Base-by-base conservation (phyloP, 2,888 invertebrate species). In the Heliconius sara region DNA sequence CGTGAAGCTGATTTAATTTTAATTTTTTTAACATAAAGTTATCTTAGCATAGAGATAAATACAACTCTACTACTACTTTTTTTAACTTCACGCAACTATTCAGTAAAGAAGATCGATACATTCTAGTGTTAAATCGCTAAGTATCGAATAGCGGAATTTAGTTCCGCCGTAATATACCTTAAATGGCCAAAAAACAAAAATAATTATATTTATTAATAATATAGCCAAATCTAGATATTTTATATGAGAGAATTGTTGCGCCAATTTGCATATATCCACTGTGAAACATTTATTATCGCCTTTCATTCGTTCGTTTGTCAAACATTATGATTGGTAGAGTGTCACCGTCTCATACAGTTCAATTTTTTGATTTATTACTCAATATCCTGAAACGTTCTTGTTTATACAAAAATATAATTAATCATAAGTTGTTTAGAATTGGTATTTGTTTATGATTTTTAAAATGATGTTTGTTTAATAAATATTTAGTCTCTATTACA, bases 281-380 rank as follows among this genome's bases (percentile, higher is more conserved):
- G 86, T 88, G 85, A 85, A 88, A 86, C 86, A 87, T 87, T 86
- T 81, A 86, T 86, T 87, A 88, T 87, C 86, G 85, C 86, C 86
- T 88, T 87, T 85, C 83, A 82, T 84, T 84, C 81, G 83, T 83
- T 83, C 83, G 81, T 65, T 85, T 83, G 83, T 82, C 82, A 85
- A 85, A 86, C 86, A 86, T 88, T 87, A 85, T 83, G 83, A 85
- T 85, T 85, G 75, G 75, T 79, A 63, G 68, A 80, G 79, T 82
- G 85, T 85, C 82, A 68, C 34, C 68, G 70, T 70, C 78, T 66
- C 76, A 73, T 74, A 68, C 70, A 72, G 75, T 76, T 76, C 76
- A 63, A 75, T 74, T 79, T 79, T 79, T 75, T 79, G 79, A 79
- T 79, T 79, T 79, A 79, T 75, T 68, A 79, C 66, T 60, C 75